phyloP scores from a whole-genome alignment of 35 echinoderm and acorn worm species.

The Apostichopus californicus region DNA sequence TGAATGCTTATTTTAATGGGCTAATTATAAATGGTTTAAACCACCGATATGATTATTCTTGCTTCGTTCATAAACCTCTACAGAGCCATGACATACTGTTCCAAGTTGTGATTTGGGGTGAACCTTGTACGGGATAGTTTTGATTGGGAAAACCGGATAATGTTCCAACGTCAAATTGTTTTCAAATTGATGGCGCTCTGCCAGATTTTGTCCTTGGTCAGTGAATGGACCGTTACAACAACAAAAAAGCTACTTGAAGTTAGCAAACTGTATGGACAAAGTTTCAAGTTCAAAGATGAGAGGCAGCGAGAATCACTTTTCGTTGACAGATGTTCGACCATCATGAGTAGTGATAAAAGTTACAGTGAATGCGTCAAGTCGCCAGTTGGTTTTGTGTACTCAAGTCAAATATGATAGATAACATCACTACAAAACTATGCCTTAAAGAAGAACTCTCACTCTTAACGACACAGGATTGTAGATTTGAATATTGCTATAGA shows the following conservation, averaged over 20 bases:
- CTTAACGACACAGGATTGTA: background rate
- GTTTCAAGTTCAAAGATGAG: background rate
- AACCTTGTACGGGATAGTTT: no score
- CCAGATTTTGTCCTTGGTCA: background rate
- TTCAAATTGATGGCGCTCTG: background rate
- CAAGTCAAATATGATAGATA: conserved; percentile 10
- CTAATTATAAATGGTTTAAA: no score
- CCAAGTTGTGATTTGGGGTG: no score
- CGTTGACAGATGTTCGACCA: conserved; percentile 2
- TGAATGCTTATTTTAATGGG: no score
- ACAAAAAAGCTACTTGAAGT: background rate
- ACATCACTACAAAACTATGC: background rate
- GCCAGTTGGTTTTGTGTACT: conserved; percentile 12
- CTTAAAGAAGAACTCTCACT: background rate
- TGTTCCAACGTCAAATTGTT: background rate
- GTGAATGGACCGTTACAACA: background rate
- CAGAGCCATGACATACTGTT: no score
- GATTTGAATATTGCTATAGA: background rate
- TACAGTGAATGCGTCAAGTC: background rate
- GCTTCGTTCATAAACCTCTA: no score
- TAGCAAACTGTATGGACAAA: background rate
- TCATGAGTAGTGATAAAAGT: background rate
- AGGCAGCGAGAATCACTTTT: background rate
- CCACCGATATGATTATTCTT: no score
- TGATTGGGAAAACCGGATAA: no score